These are phyloP conservation scores for Thinocorus orbignyianus DNA, from an alignment of 2,113 vertebrate species.

Conservation along the genomic window DNA sequence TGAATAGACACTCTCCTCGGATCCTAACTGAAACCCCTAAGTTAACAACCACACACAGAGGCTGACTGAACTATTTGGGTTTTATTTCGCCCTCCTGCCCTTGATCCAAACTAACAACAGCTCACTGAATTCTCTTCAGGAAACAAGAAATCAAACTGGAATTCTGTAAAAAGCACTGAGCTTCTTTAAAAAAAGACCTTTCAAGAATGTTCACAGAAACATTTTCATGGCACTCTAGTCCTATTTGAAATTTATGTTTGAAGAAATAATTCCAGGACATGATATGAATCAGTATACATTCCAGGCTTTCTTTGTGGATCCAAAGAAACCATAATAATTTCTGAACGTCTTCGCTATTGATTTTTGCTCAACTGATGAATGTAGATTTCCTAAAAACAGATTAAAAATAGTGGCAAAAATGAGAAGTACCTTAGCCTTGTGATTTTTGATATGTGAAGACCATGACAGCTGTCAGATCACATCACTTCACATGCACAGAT, in stretches of 20 bases:
- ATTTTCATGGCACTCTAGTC: not conserved
- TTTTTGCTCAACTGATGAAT: not conserved
- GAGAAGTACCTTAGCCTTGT: not conserved
- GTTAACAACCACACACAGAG: fast-evolving
- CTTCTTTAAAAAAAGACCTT: not conserved
- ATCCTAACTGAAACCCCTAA: not conserved
- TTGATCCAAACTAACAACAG: not conserved
- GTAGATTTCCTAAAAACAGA: not conserved
- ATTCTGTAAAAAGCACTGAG: not conserved
- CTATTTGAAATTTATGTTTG: not conserved
- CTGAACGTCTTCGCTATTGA: not conserved
- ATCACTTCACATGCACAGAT: not conserved
- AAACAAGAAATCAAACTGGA: not conserved
- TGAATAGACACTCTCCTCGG: not conserved
- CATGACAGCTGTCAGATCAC: not conserved
- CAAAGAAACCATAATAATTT: not conserved
- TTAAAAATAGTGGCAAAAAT: not conserved
- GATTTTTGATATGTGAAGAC: not conserved
- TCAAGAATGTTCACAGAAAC: not conserved
- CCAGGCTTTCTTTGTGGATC: not conserved
- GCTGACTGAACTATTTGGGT: not conserved
- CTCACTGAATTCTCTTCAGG: not conserved
- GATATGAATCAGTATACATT: not conserved
- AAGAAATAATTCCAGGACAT: not conserved
- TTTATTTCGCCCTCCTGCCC: not conserved